Evolutionary conservation across 2,113 vertebrate species (phyloP).

Genomic region (Hyperopisus bebe): DNA sequence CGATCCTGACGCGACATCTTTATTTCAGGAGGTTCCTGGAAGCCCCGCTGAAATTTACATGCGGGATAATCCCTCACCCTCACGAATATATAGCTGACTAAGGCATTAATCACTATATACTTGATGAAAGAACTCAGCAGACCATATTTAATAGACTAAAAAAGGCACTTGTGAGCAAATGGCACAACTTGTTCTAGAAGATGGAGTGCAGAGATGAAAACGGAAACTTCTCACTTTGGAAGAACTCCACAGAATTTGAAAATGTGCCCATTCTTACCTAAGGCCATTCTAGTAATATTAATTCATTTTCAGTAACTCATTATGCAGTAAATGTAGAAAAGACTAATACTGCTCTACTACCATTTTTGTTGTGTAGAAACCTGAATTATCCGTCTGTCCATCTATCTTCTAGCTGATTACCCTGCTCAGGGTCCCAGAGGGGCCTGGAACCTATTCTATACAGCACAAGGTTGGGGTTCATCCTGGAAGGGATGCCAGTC

Average conservation of each 20-base stretch:
- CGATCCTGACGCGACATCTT: background rate
- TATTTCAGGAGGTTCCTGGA: background rate
- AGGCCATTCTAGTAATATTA: background rate
- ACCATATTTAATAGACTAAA: conserved; percentile 1
- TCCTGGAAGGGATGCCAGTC: background rate
- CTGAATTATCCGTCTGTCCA: background rate
- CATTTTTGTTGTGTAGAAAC: background rate
- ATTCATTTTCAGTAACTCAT: background rate
- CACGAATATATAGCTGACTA: background rate
- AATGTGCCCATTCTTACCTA: background rate
- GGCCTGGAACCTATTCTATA: background rate
- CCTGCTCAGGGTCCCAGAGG: background rate
- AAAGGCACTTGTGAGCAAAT: background rate
- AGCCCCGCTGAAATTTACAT: background rate
- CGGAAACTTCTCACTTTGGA: background rate
- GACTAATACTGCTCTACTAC: background rate
- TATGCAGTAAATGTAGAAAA: background rate
- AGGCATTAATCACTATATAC: conserved; percentile 5
- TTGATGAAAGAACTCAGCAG: conserved; percentile 6
- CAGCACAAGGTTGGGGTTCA: background rate
- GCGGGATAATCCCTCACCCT: background rate
- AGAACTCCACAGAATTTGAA: background rate
- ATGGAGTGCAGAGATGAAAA: background rate
- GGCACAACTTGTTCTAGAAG: background rate
- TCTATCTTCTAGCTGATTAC: background rate